Evolutionary conservation across 1,140 invertebrate genomes (phyloP).

Genomic region (Whitmania pigra): DNA sequence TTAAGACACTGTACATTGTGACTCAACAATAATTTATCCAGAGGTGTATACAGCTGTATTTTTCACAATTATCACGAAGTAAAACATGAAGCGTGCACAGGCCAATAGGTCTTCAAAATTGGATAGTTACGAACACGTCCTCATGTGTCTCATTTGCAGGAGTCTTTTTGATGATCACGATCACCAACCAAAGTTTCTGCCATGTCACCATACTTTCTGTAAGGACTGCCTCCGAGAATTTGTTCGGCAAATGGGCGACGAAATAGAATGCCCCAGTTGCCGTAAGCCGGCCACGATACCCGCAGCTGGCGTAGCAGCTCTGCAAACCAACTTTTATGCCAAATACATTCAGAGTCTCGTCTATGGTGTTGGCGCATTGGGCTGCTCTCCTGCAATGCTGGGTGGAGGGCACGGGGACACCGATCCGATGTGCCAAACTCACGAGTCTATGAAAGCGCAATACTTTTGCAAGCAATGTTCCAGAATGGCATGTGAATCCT

Average conservation of each 20-base stretch:
- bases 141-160: conserved; percentile 26
- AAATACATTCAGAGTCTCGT: conserved; percentile 26
- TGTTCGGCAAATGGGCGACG: conserved; percentile 24
- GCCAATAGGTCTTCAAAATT: conserved; percentile 7
- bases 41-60: no score
- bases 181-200: conserved; percentile 25
- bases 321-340: conserved; percentile 25
- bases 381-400: not conserved
- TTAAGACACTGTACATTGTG: no score
- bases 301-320: conserved; percentile 22
- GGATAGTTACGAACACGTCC: conserved; percentile 25
- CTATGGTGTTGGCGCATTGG: conserved; percentile 12
- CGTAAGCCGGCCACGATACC: conserved; percentile 24
- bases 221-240: conserved; percentile 25
- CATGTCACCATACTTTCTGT: conserved; percentile 26
- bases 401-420: conserved; percentile 13
- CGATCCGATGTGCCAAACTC: not conserved
- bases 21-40: no score
- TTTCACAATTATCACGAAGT: no score
- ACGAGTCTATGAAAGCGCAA: not conserved
- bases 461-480: conserved; percentile 21
- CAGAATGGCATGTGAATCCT: conserved; percentile 16
- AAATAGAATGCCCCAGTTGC: conserved; percentile 25
- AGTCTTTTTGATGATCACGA: conserved; percentile 25
- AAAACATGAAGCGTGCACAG: not conserved